phyloP scores from a whole-genome alignment of 30 jellyfish, hydroid and myxozoan genomes.

The Hydractinia echinata region DNA sequence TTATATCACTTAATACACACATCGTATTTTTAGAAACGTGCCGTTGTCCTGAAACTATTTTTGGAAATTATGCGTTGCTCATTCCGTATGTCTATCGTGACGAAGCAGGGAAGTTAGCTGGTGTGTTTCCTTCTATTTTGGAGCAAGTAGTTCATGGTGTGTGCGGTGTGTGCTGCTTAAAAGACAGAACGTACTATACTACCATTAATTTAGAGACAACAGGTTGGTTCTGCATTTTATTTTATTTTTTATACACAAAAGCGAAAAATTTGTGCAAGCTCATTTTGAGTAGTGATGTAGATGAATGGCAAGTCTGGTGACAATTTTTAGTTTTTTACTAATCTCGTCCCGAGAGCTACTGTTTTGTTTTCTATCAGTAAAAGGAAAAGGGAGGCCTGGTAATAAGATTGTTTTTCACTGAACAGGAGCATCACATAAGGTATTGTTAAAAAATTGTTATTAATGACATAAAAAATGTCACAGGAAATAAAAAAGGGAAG shows the following conservation, averaged over 20 bases:
- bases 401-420: no score
- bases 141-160: slow-evolving; percentile 4
- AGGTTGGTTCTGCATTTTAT: background rate
- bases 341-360: no score
- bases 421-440: no score
- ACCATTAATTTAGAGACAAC: background rate
- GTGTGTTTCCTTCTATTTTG: slow-evolving; percentile 28
- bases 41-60: slow-evolving; percentile 34
- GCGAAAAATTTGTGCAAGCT: background rate
- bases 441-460: no score
- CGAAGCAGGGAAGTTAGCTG: slow-evolving; percentile 16
- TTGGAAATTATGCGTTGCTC: slow-evolving; percentile 11
- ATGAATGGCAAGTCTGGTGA: background rate
- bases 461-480: no score
- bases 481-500: no score
- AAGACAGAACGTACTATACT: background rate
- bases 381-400: no score
- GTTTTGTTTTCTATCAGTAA: no score
- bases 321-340: background rate
- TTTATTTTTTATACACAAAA: background rate
- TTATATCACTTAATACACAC: no score
- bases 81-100: slow-evolving; percentile 24
- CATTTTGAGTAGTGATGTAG: no score
- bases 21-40: slow-evolving; percentile 20
- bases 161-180: slow-evolving; percentile 30